A percentile compares a stretch with the other conserved stretches of the same genome.
These are phyloP conservation scores for Hyperoplus lanceolatus DNA, from an alignment of 2,797 vertebrate species.

Conservation along the genomic window DNA sequence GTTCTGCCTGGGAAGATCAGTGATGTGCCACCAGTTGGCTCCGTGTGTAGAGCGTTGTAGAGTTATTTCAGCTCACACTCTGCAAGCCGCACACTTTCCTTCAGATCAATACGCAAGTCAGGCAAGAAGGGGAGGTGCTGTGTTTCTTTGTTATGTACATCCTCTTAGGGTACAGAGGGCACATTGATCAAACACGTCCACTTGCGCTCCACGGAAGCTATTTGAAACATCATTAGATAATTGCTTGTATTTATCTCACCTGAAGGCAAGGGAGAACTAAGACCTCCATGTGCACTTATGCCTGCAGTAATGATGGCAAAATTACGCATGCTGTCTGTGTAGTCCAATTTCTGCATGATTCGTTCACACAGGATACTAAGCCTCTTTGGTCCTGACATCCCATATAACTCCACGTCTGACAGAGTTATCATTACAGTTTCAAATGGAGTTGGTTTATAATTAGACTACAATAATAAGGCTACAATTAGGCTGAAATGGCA, in stretches of 20 bases:
- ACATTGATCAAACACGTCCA: constrained; percentile 65
- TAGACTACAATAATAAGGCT: constrained; percentile 11
- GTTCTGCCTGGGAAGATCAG: constrained; percentile 36
- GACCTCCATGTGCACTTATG: constrained; percentile 11
- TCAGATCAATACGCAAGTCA: constrained; percentile 66
- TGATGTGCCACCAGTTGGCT: constrained; percentile 36
- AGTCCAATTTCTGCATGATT: constrained; percentile 34
- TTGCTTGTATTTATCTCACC: constrained; percentile 71
- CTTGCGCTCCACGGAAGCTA: constrained; percentile 56
- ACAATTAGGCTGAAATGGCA: constrained; percentile 24
- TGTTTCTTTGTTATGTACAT: constrained; percentile 64
- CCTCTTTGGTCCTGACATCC: constrained; percentile 49
- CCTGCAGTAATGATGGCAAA: constrained; percentile 47
- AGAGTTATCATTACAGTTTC: constrained; percentile 49
- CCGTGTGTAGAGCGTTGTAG: constrained; percentile 15
- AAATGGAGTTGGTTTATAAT: constrained; percentile 51
- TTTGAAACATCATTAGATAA: constrained; percentile 72
- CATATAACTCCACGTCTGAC: constrained; percentile 41
- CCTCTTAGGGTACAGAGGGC: constrained; percentile 39
- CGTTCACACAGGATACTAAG: constrained; percentile 21
- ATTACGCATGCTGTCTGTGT: constrained; percentile 50
- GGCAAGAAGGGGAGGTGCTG: constrained; percentile 42
- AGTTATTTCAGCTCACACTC: constrained; percentile 53
- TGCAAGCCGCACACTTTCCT: constrained; percentile 23
- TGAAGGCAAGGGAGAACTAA: constrained; percentile 45